Evolutionary conservation across 2,888 invertebrate species (phyloP).

Genomic region (Drosophila parthenogenetica): DNA sequence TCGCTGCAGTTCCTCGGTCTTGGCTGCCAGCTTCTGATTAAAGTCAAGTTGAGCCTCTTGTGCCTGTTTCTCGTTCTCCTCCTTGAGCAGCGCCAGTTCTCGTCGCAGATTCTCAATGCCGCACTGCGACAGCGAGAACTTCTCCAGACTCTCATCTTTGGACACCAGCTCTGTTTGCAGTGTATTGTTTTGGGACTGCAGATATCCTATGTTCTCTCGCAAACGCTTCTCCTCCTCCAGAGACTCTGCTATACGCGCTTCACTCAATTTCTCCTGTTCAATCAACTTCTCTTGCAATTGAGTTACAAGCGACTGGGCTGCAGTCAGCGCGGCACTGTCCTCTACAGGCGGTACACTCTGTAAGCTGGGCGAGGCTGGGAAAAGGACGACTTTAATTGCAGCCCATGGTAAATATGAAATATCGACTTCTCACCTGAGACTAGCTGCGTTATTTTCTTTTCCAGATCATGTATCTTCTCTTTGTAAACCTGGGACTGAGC

Average conservation of each 20-base stretch:
- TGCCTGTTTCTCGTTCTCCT: conserved; percentile 76
- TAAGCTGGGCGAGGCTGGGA: conserved; percentile 67
- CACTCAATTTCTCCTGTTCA: conserved; percentile 50
- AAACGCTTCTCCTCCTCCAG: conserved; percentile 73
- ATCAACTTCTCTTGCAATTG: conserved; percentile 60
- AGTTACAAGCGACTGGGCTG: conserved; percentile 49
- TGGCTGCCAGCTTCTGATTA: conserved; percentile 59
- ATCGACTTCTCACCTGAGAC: conserved; percentile 60
- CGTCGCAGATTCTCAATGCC: conserved; percentile 79
- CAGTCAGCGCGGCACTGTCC: conserved; percentile 45
- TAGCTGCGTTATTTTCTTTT: conserved; percentile 76
- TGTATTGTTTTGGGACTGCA: conserved; percentile 76
- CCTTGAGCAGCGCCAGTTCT: conserved; percentile 72
- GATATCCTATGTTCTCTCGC: conserved; percentile 73
- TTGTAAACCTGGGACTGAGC: conserved; percentile 84
- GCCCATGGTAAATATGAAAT: background rate
- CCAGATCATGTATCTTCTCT: conserved; percentile 83
- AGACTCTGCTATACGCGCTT: conserved; percentile 55
- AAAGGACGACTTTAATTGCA: background rate
- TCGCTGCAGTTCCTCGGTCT: conserved; percentile 63
- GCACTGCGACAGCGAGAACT: conserved; percentile 78
- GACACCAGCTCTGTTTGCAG: conserved; percentile 77
- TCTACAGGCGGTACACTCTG: conserved; percentile 54
- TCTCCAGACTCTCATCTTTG: conserved; percentile 83
- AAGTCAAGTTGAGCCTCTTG: conserved; percentile 51